phyloP scores from a whole-genome alignment of 2,113 vertebrate genomes.

The Coracopsis vasa region DNA sequence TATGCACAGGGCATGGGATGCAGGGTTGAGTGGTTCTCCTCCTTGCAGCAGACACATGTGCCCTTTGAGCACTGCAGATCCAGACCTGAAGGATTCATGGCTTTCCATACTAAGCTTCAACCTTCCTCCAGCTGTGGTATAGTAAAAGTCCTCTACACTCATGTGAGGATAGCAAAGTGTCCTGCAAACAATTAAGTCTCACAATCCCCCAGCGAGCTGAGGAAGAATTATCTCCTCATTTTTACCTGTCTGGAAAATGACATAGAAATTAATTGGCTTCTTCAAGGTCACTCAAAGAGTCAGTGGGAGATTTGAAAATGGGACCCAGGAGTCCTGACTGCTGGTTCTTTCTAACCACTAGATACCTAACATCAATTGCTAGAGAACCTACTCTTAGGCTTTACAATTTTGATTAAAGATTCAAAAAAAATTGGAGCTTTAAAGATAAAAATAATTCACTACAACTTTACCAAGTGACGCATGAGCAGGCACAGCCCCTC shows the following conservation, averaged over 20 bases:
- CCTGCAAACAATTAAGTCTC: constrained; percentile 51
- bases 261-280: constrained; percentile 62
- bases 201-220: not conserved
- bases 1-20: not conserved
- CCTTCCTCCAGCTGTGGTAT: not conserved
- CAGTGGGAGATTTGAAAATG: constrained; percentile 30
- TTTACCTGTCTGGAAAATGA: constrained; percentile 58
- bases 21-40: fast-evolving
- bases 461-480: not conserved
- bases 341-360: not conserved
- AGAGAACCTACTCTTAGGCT: not conserved
- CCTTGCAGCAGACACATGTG: not conserved
- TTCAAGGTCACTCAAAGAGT: constrained; percentile 49
- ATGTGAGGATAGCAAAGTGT: not conserved
- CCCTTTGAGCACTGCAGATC: not conserved
- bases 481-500: not conserved
- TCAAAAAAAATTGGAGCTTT: not conserved
- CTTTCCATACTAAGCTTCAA: not conserved
- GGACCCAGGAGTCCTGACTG: constrained; percentile 47
- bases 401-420: constrained; percentile 47
- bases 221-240: constrained; percentile 53
- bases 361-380: constrained; percentile 19
- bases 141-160: not conserved
- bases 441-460: constrained; percentile 24
- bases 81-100: not conserved